Conservation (phyloP, 2,797 vertebrate genomes). For the Characodon lateralis region DNA sequence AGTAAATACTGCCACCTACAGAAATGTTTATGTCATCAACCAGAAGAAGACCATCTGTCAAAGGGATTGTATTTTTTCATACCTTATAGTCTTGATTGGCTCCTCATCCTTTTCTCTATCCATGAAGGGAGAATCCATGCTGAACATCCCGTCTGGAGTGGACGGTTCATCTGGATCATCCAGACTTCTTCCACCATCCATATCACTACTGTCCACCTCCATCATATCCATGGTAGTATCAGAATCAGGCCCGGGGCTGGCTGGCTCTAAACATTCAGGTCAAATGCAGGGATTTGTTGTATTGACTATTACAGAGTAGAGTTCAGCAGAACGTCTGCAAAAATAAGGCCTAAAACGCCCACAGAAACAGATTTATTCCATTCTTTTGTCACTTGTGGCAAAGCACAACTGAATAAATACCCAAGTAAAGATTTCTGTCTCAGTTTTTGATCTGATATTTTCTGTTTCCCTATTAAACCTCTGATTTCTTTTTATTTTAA, state of each 20-base stretch:
- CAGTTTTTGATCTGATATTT: background rate
- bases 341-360: background rate
- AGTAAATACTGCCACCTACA: conserved; percentile 5
- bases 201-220: conserved; percentile 93
- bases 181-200: conserved; percentile 86
- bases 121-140: conserved; percentile 89
- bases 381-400: background rate
- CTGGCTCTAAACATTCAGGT: conserved; percentile 82
- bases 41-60: background rate
- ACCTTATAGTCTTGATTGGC: conserved; percentile 94
- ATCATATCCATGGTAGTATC: conserved; percentile 96
- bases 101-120: conserved; percentile 95
- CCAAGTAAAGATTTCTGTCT: background rate
- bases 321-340: background rate
- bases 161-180: conserved; percentile 92
- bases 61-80: conserved; percentile 12
- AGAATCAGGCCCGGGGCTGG: conserved; percentile 89
- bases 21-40: background rate
- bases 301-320: background rate
- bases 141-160: conserved; percentile 94
- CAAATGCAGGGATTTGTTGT: background rate
- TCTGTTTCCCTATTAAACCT: background rate
- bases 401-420: background rate
- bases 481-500: background rate
- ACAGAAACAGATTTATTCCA: background rate